phyloP scores from a whole-genome alignment of 2,797 vertebrate genomes.

The Enteromius fasciolatus region DNA sequence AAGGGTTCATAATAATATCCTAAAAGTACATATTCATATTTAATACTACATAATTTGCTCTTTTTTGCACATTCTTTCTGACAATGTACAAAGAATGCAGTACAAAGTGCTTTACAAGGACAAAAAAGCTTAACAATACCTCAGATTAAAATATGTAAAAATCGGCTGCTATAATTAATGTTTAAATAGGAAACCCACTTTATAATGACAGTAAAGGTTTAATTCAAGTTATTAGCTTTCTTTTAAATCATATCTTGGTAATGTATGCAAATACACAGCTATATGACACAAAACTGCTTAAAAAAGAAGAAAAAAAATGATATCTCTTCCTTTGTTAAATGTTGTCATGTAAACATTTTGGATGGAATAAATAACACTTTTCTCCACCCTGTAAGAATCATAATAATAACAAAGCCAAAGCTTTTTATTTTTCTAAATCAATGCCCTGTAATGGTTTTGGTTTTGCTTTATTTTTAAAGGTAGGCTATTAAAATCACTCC shows the following conservation, averaged over 20 bases:
- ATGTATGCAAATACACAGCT: not conserved
- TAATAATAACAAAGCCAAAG: conserved; percentile 1
- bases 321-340: not conserved
- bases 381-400: not conserved
- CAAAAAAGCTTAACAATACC: not conserved
- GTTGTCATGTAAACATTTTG: not conserved
- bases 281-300: too few species aligned
- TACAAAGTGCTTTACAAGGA: not conserved
- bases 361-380: not conserved
- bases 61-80: not conserved
- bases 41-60: too few species aligned
- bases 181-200: not conserved
- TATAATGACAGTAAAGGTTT: not conserved
- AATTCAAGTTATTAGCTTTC: not conserved
- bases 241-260: not conserved
- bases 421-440: not conserved
- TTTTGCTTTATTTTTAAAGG: not conserved
- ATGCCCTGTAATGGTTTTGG: not conserved
- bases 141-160: not conserved
- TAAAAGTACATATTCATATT: not conserved
- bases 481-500: not conserved
- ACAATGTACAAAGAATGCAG: not conserved
- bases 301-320: too few species aligned
- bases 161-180: not conserved
- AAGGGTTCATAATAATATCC: not conserved